phyloP scores from a whole-genome alignment of 2,797 vertebrate genomes.

The Pteronotus mesoamericanus region DNA sequence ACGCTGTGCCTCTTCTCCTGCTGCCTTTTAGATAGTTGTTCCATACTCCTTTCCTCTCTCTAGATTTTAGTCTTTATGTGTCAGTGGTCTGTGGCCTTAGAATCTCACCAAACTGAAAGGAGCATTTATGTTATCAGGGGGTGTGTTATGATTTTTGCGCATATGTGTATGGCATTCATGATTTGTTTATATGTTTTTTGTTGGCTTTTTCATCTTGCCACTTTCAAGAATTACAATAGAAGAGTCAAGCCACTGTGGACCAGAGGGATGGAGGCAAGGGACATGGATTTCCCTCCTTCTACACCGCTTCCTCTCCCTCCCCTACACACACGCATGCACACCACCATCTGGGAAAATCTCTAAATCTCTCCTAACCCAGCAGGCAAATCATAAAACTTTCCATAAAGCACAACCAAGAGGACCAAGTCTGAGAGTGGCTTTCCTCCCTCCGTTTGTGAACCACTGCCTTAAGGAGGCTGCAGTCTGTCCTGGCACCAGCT shows the following conservation, averaged over 20 bases:
- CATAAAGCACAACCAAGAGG: neutral
- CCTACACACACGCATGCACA: neutral
- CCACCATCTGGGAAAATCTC: neutral
- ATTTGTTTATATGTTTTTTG: neutral
- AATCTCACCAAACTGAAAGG: neutral
- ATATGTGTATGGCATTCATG: neutral
- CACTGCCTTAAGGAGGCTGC: neutral
- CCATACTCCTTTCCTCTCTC: neutral
- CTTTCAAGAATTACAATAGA: neutral
- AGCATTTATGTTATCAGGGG: neutral
- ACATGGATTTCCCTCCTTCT: neutral
- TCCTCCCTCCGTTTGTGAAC: neutral
- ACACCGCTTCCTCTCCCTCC: neutral
- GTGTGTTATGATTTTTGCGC: neutral
- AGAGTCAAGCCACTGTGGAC: neutral
- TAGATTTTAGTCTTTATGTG: neutral
- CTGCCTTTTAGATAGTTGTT: neutral
- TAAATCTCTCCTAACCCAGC: neutral
- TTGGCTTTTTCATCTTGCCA: neutral
- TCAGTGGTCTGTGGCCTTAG: neutral
- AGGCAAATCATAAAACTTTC: neutral
- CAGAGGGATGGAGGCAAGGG: neutral
- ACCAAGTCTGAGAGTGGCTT: neutral
- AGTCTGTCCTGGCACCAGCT: neutral
- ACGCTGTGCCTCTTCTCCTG: neutral